phyloP scores from a whole-genome alignment of 2,797 vertebrate species.

The Oreochromis mossambicus region DNA sequence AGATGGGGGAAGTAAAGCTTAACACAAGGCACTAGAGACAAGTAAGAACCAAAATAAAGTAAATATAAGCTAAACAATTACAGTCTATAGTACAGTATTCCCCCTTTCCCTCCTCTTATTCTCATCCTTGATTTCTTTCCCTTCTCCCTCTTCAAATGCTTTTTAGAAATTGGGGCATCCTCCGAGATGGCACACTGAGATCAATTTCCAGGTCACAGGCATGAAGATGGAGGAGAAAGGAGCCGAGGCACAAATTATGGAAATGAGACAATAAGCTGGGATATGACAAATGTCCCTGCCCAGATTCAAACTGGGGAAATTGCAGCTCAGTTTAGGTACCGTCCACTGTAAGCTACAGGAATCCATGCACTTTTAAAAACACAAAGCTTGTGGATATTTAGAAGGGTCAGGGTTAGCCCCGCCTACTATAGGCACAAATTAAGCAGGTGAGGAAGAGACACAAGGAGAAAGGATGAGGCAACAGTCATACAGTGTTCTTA shows the following conservation, averaged over 20 bases:
- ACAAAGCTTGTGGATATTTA: not conserved
- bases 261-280: not conserved
- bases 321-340: not conserved
- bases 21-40: fast-evolving
- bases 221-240: not conserved
- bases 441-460: not conserved
- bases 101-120: not conserved
- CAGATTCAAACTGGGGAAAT: not conserved
- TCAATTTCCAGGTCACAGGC: not conserved
- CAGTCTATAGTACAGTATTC: not conserved
- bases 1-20: not conserved
- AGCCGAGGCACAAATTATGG: not conserved
- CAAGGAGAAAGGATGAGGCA: not conserved
- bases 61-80: not conserved
- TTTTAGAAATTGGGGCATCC: not conserved
- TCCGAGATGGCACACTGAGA: not conserved
- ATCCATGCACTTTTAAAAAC: not conserved
- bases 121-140: not conserved
- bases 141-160: not conserved
- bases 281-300: not conserved
- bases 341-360: not conserved
- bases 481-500: not conserved
- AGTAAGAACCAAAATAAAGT: fast-evolving
- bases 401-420: not conserved
- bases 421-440: not conserved